Evolutionary conservation across 2,113 vertebrate species (phyloP), one percentile per base, ranked within the genome.

Genomic region (Speoplatyrhinus poulsoni): DNA sequence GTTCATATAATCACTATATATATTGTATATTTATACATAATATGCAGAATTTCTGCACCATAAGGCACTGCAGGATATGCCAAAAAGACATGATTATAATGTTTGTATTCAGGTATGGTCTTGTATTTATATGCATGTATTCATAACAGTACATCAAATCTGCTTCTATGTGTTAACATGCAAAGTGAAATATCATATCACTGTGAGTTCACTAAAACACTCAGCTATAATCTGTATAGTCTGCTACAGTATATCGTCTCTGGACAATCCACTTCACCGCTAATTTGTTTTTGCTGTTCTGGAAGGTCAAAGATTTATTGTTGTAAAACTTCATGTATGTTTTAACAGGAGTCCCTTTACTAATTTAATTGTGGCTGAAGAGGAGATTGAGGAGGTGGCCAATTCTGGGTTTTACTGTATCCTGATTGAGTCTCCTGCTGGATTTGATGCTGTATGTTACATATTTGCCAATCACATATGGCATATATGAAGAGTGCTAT

Each of bases 1-100:
- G 81, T 71, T 73, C 64, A 82, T 80, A 26, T 57, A 74, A 53
- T 77, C 59, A 79, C 68, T 61, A 7, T 41, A 41, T 0, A 41
- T 41, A 41, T 41, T 41, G 3, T 41, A 41, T 65, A 7, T 41
- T 2, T 5, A 41, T 41, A 41, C 6, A 1, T 41, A 41, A 41
- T 41, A 41, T 41, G 3, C 36, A 41, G 3, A 41, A 15, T 15
- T 66, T 79, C 81, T 87, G 69, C 75, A 66, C 54, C 60, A 82
- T 82, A 66, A 53, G 73, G 70, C 83, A 80, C 77, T 79, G 66
- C 69, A 75, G 53, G 58, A 57, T 79, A 69, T 87, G 79, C 75
- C 69, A 17, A 6, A 33, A 58, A 41, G 49, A 76, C 73, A 64
- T 70, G 77, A 84, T 68, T 62, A 72, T 66, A 70, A 71, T 82